Evolutionary conservation across 2,888 invertebrate genomes (phyloP), one percentile per base, ranked within the genome.

Genomic region (Lasioglossum oenotherae): DNA sequence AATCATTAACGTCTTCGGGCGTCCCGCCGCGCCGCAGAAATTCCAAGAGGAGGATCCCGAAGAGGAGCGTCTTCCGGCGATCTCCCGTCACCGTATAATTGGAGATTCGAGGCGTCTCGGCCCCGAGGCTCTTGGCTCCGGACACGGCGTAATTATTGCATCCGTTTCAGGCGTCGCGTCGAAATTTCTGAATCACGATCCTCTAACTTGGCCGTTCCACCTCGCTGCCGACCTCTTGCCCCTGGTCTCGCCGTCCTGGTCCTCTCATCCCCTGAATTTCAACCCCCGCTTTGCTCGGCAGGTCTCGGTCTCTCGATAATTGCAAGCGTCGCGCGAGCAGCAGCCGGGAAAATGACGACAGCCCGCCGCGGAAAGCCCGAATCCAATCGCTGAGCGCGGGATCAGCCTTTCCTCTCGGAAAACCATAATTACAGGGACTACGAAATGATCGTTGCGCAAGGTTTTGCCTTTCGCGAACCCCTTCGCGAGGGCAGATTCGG

Each of bases 251-350:
- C 31, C 31, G 31, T 1, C 64, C 67, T 31, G 4, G 1, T 27
- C 69, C 41, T 23, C 23, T n/a, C 46, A 2, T 16, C 19, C 44
- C 71, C 19, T 1, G 35, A 35, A 49, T 41, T 5, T 23, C 46
- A 19, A 23, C 64, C 67, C 77, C 38, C 4, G 4, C 31, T 31
- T 41, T 23, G 49, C 73, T 19, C 74, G 49, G 35, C 38, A 23
- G 46, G 19, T 27, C 60, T 27, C 46, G 72, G 78, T 79, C 82
- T 69, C 77, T 46, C 82, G 82, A 87, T 87, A 87, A 87, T 87
- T 87, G 86, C 82, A 35, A 49, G 82, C 80, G 86, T 87, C 82
- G 80, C 78, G 82, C 78, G 80, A 82, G 60, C 67, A 60, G 74
- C 75, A 46, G 23, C 57, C 73, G 49, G 77, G 84, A 84, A 85